Percentiles rank a stretch among this genome's conserved stretches.
Evolutionary conservation across 2,113 vertebrate species (phyloP).

Genomic region (Deroptyus accipitrinus): DNA sequence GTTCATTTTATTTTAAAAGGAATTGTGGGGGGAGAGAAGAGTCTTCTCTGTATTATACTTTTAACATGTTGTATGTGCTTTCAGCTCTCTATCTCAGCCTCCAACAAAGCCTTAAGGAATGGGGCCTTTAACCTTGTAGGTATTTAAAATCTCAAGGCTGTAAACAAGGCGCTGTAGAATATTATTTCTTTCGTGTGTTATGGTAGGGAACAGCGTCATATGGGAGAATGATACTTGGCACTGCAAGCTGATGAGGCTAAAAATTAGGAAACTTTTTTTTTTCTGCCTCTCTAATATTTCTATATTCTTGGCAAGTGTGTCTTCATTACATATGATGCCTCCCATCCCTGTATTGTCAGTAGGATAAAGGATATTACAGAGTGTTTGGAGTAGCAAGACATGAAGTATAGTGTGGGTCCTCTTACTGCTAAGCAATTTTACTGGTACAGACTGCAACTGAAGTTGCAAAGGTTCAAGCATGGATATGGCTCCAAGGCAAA

Average conservation of each 20-base stretch:
- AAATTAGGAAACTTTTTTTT: not conserved
- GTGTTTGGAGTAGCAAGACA: not conserved
- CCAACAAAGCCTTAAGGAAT: not conserved
- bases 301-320: not conserved
- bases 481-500: not conserved
- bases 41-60: not conserved
- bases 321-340: not conserved
- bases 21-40: rapidly evolving
- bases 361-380: not conserved
- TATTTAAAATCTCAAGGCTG: not conserved
- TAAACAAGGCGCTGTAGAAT: not conserved
- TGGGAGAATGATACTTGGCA: not conserved
- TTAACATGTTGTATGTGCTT: not conserved
- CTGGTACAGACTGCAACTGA: not conserved
- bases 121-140: not conserved
- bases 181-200: not conserved
- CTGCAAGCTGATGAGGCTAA: not conserved
- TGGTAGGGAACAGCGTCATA: not conserved
- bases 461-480: not conserved
- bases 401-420: not conserved
- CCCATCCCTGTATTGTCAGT: not conserved
- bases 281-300: not conserved
- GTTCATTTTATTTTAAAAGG: not conserved
- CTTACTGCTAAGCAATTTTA: not conserved
- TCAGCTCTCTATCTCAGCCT: not conserved